Conservation (phyloP, 2,888 invertebrate genomes). For the Microplitis manilae region DNA sequence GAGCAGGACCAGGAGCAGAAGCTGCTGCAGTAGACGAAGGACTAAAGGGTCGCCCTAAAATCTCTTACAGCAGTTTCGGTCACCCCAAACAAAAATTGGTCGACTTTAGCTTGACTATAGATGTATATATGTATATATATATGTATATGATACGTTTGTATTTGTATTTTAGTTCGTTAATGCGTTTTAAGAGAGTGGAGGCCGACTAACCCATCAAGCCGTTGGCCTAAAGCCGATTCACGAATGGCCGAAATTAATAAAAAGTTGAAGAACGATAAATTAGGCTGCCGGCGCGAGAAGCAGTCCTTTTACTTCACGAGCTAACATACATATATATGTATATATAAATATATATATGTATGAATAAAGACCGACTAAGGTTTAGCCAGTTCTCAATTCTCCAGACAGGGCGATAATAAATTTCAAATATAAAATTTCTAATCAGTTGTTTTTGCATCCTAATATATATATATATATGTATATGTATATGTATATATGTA, state of each 20-base stretch:
- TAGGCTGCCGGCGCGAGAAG: slow-evolving; percentile 63
- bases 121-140: not conserved
- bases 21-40: too few species aligned
- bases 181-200: slow-evolving; percentile 20
- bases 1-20: too few species aligned
- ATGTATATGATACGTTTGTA: too few species aligned
- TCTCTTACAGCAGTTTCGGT: not conserved
- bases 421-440: slow-evolving; percentile 70
- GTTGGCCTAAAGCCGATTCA: slow-evolving; percentile 58
- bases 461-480: slow-evolving; percentile 1
- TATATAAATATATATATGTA: not conserved
- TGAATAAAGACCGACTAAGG: slow-evolving; percentile 53
- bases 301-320: slow-evolving; percentile 42
- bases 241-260: slow-evolving; percentile 70
- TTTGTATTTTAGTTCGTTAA: slow-evolving; percentile 24
- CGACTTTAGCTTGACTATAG: not conserved
- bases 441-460: slow-evolving; percentile 32
- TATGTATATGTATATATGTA: slow-evolving; percentile 14
- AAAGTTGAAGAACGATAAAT: slow-evolving; percentile 72
- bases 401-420: slow-evolving; percentile 66
- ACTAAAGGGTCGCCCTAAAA: too few species aligned
- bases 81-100: slow-evolving; percentile 1
- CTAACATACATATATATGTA: slow-evolving; percentile 21
- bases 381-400: slow-evolving; percentile 18
- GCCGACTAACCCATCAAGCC: slow-evolving; percentile 27